Evolutionary conservation across 2,113 vertebrate species (phyloP), one percentile per base, ranked within the genome.

Genomic region (Rhagologus leucostigma): DNA sequence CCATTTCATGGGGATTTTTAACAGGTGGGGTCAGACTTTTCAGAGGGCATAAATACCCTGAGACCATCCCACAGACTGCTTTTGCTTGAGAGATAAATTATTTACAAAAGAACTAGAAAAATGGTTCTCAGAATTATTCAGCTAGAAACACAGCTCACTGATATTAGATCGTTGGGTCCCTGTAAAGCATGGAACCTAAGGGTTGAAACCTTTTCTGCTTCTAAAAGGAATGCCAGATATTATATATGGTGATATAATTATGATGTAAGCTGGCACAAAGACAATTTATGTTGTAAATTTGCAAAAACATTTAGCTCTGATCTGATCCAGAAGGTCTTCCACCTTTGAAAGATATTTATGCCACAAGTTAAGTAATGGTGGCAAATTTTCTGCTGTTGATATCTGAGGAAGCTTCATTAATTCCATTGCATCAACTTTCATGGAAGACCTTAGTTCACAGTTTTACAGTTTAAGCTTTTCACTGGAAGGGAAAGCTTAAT

Each of bases 181-280:
- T 74, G 22, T 39, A 70, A 90, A 92, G 11, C 2, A 1, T 17
- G 70, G 67, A 53, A 85, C 29, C 10, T 30, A 27, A 81, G n/a
- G 12, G 10, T 3, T 85, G 74, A 91, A 96, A 85, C 11, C 3
- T 49, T 68, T 73, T 68, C 37, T 93, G 15, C 67, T 91, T 85
- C 62, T 35, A 55, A 52, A 57, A 81, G 37, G 46, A 53, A 49
- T 53, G 63, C 57, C 74, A 90, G 67, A 87, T 14, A 26, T 81
- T 84, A 68, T 81, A 84, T n/a, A 29, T 27, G 23, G 20, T 94
- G 85, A 94, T 71, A 52, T 87, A 95, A 90, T 94, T 90, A 86
- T 81, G 88, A 93, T 56, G 64, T 84, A 92, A 92, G 60, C 47
- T 93, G 95, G 65, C 60, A 87, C 11, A 13, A 82, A 30, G 57